A percentile compares a stretch with the other conserved stretches of the same genome.
Evolutionary conservation across 2,888 invertebrate genomes (phyloP).

Genomic region (Tachina fera): DNA sequence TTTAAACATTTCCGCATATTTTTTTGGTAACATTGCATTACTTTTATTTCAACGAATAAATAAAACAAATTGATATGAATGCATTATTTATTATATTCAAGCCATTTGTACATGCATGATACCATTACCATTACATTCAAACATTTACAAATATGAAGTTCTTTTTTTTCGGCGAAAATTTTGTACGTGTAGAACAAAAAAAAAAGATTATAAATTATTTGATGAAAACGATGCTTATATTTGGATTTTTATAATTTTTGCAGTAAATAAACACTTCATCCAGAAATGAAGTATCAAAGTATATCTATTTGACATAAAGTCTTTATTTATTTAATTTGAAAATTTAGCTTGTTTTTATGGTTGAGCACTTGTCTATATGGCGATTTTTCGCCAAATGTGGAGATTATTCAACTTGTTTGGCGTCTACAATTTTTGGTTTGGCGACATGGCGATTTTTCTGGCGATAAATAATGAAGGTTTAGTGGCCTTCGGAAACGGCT

Average conservation of each 20-base stretch:
- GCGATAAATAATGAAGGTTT: no score
- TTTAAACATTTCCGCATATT: conserved; percentile 13
- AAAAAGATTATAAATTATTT: conserved; percentile 25
- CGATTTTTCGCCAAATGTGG: no score
- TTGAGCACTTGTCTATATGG: no score
- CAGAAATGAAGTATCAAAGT: no score
- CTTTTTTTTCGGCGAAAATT: no score
- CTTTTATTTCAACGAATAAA: conserved; percentile 27
- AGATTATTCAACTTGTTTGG: no score
- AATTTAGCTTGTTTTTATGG: no score
- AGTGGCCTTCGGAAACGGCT: no score
- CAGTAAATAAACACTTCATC: conserved; percentile 11
- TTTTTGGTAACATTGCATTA: conserved; percentile 5
- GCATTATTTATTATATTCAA: conserved; percentile 49
- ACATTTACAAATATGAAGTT: not conserved
- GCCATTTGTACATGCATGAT: conserved; percentile 39
- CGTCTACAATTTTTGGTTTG: no score
- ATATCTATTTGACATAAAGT: no score
- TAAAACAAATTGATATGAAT: conserved; percentile 14
- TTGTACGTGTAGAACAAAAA: not conserved
- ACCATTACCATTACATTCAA: conserved; percentile 24
- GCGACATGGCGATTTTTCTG: no score
- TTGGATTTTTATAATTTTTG: conserved; percentile 6
- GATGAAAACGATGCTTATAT: conserved; percentile 38
- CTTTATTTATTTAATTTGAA: no score